A percentile compares a stretch with the other conserved stretches of the same genome.
Evolutionary conservation across 2,113 vertebrate genomes (phyloP).

Genomic region (Amazona vittata): DNA sequence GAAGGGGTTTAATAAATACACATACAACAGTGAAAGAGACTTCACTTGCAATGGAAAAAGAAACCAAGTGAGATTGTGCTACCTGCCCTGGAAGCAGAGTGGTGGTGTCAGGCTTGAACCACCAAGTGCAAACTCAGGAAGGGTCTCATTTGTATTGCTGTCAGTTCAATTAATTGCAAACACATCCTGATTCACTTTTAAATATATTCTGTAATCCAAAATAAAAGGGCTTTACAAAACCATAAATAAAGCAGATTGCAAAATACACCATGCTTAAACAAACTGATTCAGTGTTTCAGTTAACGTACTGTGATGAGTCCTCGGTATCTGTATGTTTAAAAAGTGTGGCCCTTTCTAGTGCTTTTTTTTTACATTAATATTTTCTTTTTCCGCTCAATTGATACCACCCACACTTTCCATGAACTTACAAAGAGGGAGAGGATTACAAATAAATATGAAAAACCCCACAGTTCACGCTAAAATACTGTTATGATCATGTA

Average conservation of each 20-base stretch:
- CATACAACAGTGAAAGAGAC: not conserved
- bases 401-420: not conserved
- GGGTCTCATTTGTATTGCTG: not conserved
- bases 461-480: not conserved
- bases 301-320: not conserved
- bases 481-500: not conserved
- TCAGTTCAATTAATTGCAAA: not conserved
- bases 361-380: not conserved
- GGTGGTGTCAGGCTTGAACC: not conserved
- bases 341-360: not conserved
- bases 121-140: accelerated
- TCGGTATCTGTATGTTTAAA: not conserved
- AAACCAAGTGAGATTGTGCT: not conserved
- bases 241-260: not conserved
- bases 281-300: not conserved
- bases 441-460: not conserved
- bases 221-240: not conserved
- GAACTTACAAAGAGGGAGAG: not conserved
- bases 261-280: not conserved
- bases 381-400: not conserved
- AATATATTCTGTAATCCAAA: not conserved
- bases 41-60: not conserved
- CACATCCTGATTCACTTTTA: not conserved
- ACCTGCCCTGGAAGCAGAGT: not conserved
- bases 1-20: not conserved